Evolutionary conservation across 2,113 vertebrate genomes (phyloP).

Genomic region (Hippocampus guttulatus): DNA sequence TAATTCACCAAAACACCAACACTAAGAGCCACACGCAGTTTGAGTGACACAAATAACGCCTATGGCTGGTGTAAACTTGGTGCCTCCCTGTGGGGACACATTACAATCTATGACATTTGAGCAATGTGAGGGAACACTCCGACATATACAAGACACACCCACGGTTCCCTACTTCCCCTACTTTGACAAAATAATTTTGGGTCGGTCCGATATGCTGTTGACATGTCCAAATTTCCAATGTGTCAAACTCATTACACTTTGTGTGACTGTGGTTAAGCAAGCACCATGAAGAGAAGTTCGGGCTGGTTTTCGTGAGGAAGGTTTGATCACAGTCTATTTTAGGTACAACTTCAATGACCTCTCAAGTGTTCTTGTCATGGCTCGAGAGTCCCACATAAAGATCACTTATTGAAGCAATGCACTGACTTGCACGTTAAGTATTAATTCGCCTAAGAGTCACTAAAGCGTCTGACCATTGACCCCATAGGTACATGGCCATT

Average conservation of each 20-base stretch:
- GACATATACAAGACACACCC: no score
- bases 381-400: neutral
- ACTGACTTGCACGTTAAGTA: neutral
- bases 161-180: no score
- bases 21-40: no score
- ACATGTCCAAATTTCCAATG: neutral
- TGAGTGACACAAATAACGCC: no score
- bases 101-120: no score
- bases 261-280: neutral
- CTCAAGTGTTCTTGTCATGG: neutral
- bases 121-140: no score
- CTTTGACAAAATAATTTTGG: no score
- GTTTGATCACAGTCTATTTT: neutral
- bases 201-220: no score
- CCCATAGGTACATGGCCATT: conserved; percentile 91
- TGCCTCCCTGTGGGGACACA: no score
- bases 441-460: neutral
- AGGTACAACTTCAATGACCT: neutral
- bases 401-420: neutral
- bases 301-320: neutral
- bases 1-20: no score
- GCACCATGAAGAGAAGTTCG: neutral
- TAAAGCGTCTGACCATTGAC: conserved; percentile 15
- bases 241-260: neutral
- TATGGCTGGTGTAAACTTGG: no score